Base-by-base conservation (phyloP, 2,888 invertebrate genomes). In the Apotomis turbidana region DNA sequence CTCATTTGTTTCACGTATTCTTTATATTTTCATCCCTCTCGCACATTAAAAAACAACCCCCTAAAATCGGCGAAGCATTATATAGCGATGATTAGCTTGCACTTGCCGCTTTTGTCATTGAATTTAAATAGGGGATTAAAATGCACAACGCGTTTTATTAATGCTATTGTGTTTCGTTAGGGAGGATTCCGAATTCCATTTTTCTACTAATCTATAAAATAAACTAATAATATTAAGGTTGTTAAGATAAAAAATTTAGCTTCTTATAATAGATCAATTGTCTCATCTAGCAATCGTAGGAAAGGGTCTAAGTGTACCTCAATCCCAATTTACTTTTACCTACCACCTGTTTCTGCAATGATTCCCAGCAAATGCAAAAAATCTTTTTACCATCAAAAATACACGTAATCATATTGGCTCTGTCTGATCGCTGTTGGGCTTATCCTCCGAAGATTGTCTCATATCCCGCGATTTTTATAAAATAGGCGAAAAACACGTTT, bases 401-500 rank as follows among this genome's bases (percentile, higher is more conserved):
- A 27, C 55, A 61, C 62, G 52, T 57, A 78, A 81, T 71, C 70
- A 75, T 77, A 78, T 80, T 79, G 75, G 74, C 77, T 78, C 74
- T 76, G 76, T 78, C 68, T 60, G 69, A 67, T 73, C 60, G 81
- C 72, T 75, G 81, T 80, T 75, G 79, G 76, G 80, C 75, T 90
- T 89, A 90, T 87, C 90, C 89, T 80, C 80, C 86, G 90, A 92
- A 93, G 93, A 93, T 93, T 92, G 91, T 90, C 89, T 76, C 85
- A 89, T 89, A 93, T 90, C 89, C 90, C 87, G 83, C 86, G 89
- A 91, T 90, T 93, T 93, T 93, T 93, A 93, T 91, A 93, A 93
- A 93, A 92, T 91, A 91, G 84, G 87, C 89, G 91, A 92, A 93
- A 91, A 93, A 93, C 93, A 93, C 93, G 93, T 93, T 93, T 93